A percentile compares a stretch with the other conserved stretches of the same genome.
phyloP scores from a whole-genome alignment of 2,888 invertebrate species.

The Campaea margaritaria region DNA sequence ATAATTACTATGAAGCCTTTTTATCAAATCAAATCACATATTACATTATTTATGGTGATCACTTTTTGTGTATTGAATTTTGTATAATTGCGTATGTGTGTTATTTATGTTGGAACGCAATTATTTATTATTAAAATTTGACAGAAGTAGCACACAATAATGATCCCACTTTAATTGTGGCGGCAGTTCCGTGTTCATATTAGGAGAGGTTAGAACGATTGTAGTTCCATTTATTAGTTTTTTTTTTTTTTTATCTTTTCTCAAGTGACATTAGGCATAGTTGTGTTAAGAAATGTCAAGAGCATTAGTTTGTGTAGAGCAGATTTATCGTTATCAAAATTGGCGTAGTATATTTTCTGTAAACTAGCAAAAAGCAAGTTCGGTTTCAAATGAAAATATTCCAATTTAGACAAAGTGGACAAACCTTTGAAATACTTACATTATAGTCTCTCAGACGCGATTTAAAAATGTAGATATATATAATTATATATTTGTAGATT shows the following conservation, averaged over 20 bases:
- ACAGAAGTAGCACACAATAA: constrained; percentile 58
- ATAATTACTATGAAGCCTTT: not conserved
- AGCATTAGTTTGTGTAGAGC: too few species aligned
- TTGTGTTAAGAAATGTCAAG: not conserved
- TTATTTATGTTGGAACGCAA: constrained; percentile 56
- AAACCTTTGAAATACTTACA: too few species aligned
- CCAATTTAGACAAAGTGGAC: too few species aligned
- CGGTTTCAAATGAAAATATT: too few species aligned
- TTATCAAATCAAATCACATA: constrained; percentile 10
- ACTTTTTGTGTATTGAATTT: constrained; percentile 36
- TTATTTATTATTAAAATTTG: constrained; percentile 59
- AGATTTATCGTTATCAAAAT: too few species aligned
- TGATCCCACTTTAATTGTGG: constrained; percentile 64
- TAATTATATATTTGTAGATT: too few species aligned
- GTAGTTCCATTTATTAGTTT: not conserved
- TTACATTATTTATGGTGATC: constrained; percentile 17
- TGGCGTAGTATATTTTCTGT: too few species aligned
- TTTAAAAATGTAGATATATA: too few species aligned
- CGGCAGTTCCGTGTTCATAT: constrained; percentile 48
- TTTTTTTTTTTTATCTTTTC: too few species aligned
- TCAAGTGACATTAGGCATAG: too few species aligned
- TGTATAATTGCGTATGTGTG: constrained; percentile 38
- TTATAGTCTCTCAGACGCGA: too few species aligned
- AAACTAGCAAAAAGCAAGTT: too few species aligned
- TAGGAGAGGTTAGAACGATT: constrained; percentile 23